Conservation (phyloP, 2,113 vertebrate genomes). For the Lucifuga dentata region DNA sequence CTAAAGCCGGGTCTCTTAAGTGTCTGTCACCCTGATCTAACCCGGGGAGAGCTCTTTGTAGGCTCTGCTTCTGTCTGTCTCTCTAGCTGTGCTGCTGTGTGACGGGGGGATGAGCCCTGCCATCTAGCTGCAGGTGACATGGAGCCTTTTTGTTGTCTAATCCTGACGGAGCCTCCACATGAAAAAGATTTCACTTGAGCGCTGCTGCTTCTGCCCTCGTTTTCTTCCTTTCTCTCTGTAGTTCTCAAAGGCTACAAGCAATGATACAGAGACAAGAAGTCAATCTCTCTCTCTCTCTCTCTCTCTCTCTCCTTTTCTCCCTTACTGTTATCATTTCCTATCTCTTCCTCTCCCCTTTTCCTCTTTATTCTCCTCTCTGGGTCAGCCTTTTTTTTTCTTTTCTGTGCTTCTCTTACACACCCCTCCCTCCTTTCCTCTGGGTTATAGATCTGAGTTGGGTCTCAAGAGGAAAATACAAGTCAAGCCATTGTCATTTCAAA, state of each 20-base stretch:
- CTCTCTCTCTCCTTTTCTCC: slow-evolving; percentile 39
- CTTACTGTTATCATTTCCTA: no score
- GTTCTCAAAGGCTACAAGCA: slow-evolving; percentile 71
- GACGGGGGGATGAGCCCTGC: slow-evolving; percentile 68
- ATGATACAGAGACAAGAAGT: slow-evolving; percentile 62
- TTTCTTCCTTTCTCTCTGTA: slow-evolving; percentile 63
- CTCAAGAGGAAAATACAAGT: slow-evolving; percentile 83
- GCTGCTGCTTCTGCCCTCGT: slow-evolving; percentile 37
- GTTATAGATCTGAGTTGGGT: slow-evolving; percentile 80
- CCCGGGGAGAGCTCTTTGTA: slow-evolving; percentile 76
- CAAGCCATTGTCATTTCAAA: slow-evolving; percentile 89
- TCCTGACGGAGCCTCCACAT: slow-evolving; percentile 74
- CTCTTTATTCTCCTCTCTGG: slow-evolving; percentile 52
- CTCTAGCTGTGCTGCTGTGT: slow-evolving; percentile 30
- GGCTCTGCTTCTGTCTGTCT: slow-evolving; percentile 50
- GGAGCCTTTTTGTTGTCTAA: slow-evolving; percentile 77
- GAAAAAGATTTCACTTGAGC: slow-evolving; percentile 71
- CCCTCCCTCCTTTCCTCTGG: slow-evolving; percentile 27
- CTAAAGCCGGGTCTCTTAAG: slow-evolving; percentile 77
- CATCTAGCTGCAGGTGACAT: slow-evolving; percentile 81
- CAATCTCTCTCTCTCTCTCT: slow-evolving; percentile 39
- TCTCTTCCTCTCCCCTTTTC: neutral
- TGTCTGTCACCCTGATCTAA: slow-evolving; percentile 81
- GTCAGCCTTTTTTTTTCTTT: slow-evolving; percentile 58
- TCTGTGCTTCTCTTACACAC: neutral